phyloP scores from a whole-genome alignment of 2,888 invertebrate species.

The Noctua janthina region DNA sequence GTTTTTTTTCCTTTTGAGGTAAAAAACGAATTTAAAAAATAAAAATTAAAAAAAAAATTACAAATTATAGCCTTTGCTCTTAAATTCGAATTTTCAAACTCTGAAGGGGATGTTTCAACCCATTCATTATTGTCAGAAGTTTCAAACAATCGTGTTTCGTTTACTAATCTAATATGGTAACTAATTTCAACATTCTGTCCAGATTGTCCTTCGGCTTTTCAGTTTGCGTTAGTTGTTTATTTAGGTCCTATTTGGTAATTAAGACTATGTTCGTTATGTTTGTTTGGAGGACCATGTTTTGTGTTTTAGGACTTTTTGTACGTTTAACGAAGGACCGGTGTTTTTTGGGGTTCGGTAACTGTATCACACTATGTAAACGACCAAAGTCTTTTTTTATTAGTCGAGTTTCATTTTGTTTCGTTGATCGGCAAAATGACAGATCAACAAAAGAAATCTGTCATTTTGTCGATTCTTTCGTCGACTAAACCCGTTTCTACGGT shows the following conservation, averaged over 20 bases:
- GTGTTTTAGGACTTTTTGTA: conserved; percentile 7
- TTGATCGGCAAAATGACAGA: not conserved
- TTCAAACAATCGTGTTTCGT: conserved; percentile 16
- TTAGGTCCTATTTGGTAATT: conserved; percentile 48
- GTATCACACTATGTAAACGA: not conserved
- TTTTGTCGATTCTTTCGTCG: too few relatives aligned
- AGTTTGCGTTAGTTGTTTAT: conserved; percentile 40
- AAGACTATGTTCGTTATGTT: conserved; percentile 31
- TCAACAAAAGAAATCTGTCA: too few relatives aligned
- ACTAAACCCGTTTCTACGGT: too few relatives aligned
- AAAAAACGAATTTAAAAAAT: too few relatives aligned
- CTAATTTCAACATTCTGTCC: conserved; percentile 40
- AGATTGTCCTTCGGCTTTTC: not conserved
- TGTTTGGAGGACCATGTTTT: conserved; percentile 16
- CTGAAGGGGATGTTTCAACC: not conserved
- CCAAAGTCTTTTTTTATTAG: not conserved
- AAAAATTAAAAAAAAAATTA: too few relatives aligned
- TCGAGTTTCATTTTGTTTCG: not conserved
- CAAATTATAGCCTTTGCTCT: not conserved
- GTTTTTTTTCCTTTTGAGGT: too few relatives aligned
- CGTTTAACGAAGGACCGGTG: not conserved
- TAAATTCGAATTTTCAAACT: not conserved
- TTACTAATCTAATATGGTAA: conserved; percentile 31
- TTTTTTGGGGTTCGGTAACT: not conserved
- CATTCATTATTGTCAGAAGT: conserved; percentile 19